These are phyloP conservation scores for Lepidothrix coronata DNA, from an alignment of 2,113 vertebrate species.

Conservation along the genomic window DNA sequence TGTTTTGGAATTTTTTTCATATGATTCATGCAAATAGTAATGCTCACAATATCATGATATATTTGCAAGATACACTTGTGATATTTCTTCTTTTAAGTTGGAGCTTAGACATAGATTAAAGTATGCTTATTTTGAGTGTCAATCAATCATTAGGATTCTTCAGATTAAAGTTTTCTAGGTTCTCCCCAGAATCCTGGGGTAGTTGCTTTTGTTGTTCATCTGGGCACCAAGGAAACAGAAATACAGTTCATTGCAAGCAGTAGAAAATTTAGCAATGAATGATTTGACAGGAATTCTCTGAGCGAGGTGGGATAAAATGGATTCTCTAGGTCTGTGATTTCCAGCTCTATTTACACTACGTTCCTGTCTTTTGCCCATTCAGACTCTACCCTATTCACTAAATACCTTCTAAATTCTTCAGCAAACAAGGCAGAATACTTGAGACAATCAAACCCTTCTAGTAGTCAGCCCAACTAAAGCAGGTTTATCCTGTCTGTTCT, in stretches of 20 bases:
- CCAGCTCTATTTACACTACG: not conserved
- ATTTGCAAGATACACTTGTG: not conserved
- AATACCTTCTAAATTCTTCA: conserved; percentile 28
- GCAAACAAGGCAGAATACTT: not conserved
- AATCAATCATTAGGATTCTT: not conserved
- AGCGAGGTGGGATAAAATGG: not conserved
- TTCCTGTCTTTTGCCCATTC: not conserved
- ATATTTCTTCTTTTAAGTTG: not conserved
- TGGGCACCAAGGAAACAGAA: not conserved
- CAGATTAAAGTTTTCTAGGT: not conserved
- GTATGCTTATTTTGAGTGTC: not conserved
- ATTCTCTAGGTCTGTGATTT: not conserved
- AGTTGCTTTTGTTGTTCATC: not conserved
- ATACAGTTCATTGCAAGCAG: not conserved
- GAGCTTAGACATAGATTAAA: not conserved
- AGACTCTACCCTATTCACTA: not conserved
- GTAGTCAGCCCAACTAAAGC: conserved; percentile 5
- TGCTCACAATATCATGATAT: not conserved
- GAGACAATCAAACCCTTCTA: not conserved
- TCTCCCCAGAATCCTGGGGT: not conserved
- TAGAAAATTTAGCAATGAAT: not conserved
- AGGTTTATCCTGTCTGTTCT: not conserved
- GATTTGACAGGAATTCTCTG: not conserved
- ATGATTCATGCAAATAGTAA: not conserved
- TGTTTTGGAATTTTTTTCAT: not conserved